Evolutionary conservation across 2,888 invertebrate genomes (phyloP).

Genomic region (Toxonevra muliebris): DNA sequence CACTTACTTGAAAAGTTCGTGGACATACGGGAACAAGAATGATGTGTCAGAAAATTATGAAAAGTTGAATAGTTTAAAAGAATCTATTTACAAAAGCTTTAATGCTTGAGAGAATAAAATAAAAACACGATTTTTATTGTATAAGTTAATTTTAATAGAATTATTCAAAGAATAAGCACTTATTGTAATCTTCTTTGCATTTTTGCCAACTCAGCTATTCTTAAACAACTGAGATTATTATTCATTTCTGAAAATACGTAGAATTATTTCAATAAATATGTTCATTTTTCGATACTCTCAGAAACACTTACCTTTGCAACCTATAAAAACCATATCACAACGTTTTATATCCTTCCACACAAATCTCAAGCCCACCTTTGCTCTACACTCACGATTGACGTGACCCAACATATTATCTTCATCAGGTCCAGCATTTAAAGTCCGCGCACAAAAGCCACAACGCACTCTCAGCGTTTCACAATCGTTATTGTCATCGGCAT

Average conservation of each 20-base stretch:
- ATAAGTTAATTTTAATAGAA: too few species aligned
- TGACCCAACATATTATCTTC: not conserved
- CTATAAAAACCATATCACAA: constrained; percentile 39
- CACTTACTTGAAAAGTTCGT: too few species aligned
- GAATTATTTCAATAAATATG: not conserved
- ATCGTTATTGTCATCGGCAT: constrained; percentile 15
- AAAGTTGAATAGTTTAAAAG: too few species aligned
- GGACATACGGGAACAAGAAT: too few species aligned
- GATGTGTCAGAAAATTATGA: too few species aligned
- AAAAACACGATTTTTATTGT: too few species aligned
- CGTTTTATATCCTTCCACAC: constrained; percentile 33
- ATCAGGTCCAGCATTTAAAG: not conserved
- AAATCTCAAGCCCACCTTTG: not conserved
- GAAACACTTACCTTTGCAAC: constrained; percentile 36
- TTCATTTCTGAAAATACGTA: not conserved
- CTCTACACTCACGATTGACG: constrained; percentile 24
- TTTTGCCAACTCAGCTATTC: constrained; percentile 1
- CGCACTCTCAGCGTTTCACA: constrained; percentile 30
- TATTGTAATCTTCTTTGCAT: not conserved
- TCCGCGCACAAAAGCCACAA: constrained; percentile 16
- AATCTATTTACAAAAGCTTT: too few species aligned
- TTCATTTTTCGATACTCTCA: not conserved
- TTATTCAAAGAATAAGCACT: not conserved
- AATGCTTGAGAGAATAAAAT: too few species aligned
- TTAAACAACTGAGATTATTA: not conserved